Evolutionary conservation across 2,797 vertebrate species (phyloP), one percentile per base, ranked within the genome.

Genomic region (Manis javanica): DNA sequence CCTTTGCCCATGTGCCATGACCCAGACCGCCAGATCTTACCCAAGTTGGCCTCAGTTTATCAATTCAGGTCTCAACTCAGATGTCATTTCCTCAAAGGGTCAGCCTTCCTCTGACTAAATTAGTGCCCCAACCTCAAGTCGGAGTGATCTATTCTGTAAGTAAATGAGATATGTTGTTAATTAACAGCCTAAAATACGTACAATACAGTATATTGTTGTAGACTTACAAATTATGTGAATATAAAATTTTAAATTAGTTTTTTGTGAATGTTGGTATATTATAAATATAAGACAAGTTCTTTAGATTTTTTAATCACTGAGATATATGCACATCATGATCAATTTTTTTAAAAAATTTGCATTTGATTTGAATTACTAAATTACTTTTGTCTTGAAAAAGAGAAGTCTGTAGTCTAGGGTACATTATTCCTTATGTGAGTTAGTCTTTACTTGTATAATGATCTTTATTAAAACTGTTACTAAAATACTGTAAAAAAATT

Each of bases 351-450:
- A 49, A 63, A 83, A 69, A 83, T 75, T 61, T 69, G 31, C 91
- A 64, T 95, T 72, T 61, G 21, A 78, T 79, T 96, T 75, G 51
- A 91, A 71, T 94, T 83, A 90, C 13, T 66, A 87, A 86, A 77
- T 88, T 75, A 51, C 5, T 74, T 64, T 84, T 87, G 29, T 55
- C 23, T 68, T 81, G 46, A 93, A 88, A 59, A 64, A 61, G 42
- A 90, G 82, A 75, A 19, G 14, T 77, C 37, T 88, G 9, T 79
- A 57, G 42, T 59, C 61, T 84, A 64, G 49, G 51, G 13, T 46
- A 49, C 7, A 78, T 90, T 91, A 72, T 83, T 68, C 57, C 49
- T 75, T 59, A 15, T 31, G 11, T 75, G n/a, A 69, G 83, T 91
- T 82, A 85, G 31, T 57, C 34, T 94, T 82, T 90, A 66, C 49